Base-by-base conservation (phyloP, 37 sponge, comb jelly and placozoan species). In the Crambe crambe region DNA sequence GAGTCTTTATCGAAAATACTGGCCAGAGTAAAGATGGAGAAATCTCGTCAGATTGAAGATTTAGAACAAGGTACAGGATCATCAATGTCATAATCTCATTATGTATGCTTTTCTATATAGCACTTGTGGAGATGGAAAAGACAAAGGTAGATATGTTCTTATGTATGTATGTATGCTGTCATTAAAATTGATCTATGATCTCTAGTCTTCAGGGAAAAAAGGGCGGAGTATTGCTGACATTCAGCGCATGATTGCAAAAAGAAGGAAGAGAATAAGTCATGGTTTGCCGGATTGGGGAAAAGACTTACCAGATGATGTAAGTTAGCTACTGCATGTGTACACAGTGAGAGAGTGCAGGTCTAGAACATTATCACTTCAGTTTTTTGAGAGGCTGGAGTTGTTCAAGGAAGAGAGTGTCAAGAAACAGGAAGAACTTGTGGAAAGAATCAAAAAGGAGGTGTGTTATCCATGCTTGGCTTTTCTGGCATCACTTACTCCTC, bases 301-400 rank as follows among this genome's bases (percentile, higher is more conserved):
- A n/a, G 75, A 69, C 43, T 73, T 87, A 0, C 93, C 89, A n/a
- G 78, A 87, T 22, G 78, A 92, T 62, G 89, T 92, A 59, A 76
- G 88, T 41, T 0, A 8, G 2, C 30, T 17, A 36, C 15, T 68
- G 10, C 18, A 5, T 6, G 15, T 36, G 35, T 9, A 68, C 8
- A 5, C 39, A 8, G 9, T 26, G 17, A 10, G 30, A 36, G 30
- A 36, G 17, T 68, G 8, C 36, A 67, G 2, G 41, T 20, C 8
- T 37, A 6, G 12, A 47, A 47, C 63, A 8, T 61, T 61, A 27
- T 29, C 63, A 8, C 21, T 17, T 30, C 29, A 94, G 95, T 94
- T 94, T 58, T 94, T 82, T 86, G 89, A 89, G 44, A 39, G 95
- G 25, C 39, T 94, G 84, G 92, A 90, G 73, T 17, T 72, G 47